A percentile compares a stretch with the other conserved stretches of the same genome.
Conservation (phyloP, 2,797 vertebrate genomes). For the Pteronotus mesoamericanus region DNA sequence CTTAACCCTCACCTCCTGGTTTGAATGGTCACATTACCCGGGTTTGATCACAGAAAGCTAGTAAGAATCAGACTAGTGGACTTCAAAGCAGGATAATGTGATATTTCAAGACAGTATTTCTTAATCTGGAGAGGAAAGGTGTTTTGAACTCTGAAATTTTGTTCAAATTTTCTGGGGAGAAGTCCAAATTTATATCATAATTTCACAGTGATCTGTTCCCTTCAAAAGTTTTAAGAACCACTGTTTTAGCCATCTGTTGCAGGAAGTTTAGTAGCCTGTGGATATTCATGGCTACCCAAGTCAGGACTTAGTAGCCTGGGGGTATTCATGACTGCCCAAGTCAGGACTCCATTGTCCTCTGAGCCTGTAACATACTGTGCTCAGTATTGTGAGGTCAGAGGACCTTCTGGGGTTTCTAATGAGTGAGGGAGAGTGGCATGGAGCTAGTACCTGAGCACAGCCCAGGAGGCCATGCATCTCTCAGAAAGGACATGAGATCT, state of each 20-base stretch:
- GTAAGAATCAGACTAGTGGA: not conserved
- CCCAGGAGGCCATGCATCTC: not conserved
- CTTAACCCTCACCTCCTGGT: not conserved
- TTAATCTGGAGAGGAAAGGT: not conserved
- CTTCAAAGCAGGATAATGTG: not conserved
- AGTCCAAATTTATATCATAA: not conserved
- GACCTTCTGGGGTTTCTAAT: not conserved
- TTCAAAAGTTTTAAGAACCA: not conserved
- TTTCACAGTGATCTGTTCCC: not conserved
- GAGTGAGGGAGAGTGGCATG: not conserved
- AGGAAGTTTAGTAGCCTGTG: not conserved
- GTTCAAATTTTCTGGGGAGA: not conserved
- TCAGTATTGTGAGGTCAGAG: not conserved
- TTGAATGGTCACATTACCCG: not conserved
- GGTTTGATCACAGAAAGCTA: not conserved
- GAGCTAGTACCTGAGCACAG: not conserved
- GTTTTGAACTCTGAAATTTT: conserved; percentile 15
- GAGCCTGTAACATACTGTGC: not conserved
- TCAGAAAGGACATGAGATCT: not conserved
- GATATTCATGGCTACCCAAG: not conserved
- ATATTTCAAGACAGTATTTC: not conserved
- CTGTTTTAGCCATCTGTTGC: not conserved
- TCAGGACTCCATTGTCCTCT: not conserved
- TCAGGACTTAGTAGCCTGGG: not conserved
- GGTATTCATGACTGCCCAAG: not conserved